Evolutionary conservation across 2,113 vertebrate genomes (phyloP).

Genomic region (Hepsetus odoe): DNA sequence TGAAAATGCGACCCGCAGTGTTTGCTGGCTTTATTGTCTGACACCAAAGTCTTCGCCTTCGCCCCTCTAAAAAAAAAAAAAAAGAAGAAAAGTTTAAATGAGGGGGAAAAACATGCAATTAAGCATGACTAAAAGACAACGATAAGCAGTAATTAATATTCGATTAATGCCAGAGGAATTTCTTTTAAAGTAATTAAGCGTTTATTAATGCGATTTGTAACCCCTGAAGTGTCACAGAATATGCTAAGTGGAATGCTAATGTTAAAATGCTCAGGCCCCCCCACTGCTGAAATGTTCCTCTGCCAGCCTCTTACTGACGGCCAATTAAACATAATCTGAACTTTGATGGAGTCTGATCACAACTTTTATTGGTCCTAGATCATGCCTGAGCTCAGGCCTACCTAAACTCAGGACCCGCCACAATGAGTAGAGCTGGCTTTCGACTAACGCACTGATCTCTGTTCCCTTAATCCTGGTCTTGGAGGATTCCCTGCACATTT

Average conservation of each 20-base stretch:
- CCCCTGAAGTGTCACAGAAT: slow-evolving; percentile 75
- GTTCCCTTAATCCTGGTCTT: too few species aligned
- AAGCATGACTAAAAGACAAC: slow-evolving; percentile 78
- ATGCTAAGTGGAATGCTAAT: slow-evolving; percentile 71
- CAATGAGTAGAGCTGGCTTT: background rate
- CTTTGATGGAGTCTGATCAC: slow-evolving; percentile 39
- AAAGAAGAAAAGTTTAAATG: slow-evolving; percentile 50
- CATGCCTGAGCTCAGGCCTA: background rate
- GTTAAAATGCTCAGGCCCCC: slow-evolving; percentile 60
- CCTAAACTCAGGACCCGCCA: background rate
- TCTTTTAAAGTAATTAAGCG: slow-evolving; percentile 78
- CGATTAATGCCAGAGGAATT: slow-evolving; percentile 78
- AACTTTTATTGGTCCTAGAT: slow-evolving; percentile 39
- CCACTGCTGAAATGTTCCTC: slow-evolving; percentile 59
- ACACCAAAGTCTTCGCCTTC: slow-evolving; percentile 53
- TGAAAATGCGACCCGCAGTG: background rate
- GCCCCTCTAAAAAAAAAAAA: slow-evolving; percentile 41
- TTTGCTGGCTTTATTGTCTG: slow-evolving; percentile 31
- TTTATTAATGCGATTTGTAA: slow-evolving; percentile 80
- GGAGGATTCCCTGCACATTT: too few species aligned
- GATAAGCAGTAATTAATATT: slow-evolving; percentile 80
- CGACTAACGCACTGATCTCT: background rate
- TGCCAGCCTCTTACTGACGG: slow-evolving; percentile 54
- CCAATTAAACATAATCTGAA: slow-evolving; percentile 56
- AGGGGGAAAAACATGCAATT: slow-evolving; percentile 70